Conservation (phyloP, 2,888 invertebrate species). For the Beris chalybata region DNA sequence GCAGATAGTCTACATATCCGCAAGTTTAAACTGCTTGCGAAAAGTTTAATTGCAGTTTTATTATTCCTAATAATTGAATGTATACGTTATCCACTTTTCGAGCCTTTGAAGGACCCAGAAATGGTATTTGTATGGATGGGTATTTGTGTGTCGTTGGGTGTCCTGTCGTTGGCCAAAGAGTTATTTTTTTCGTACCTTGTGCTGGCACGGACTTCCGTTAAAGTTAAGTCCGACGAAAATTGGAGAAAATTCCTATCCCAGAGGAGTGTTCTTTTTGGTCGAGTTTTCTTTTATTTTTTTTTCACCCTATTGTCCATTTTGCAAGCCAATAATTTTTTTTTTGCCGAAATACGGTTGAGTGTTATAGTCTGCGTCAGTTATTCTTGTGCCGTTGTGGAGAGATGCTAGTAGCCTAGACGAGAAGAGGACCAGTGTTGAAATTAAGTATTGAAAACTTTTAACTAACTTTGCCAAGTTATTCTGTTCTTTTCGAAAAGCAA, state of each 20-base stretch:
- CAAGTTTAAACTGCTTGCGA: not conserved
- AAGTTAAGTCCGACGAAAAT: no score
- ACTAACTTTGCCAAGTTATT: conserved; percentile 38
- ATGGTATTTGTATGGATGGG: no score
- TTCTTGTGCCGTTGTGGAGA: not conserved
- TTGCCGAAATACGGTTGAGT: not conserved
- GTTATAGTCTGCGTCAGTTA: not conserved
- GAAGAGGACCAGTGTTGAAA: conserved; percentile 35
- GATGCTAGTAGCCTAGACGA: not conserved
- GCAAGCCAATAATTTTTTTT: conserved; percentile 17
- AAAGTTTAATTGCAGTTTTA: conserved; percentile 32
- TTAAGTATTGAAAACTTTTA: conserved; percentile 39
- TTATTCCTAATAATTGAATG: conserved; percentile 32
- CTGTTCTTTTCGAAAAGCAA: conserved; percentile 37
- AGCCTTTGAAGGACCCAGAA: not conserved
- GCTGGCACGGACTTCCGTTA: no score
- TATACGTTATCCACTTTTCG: conserved; percentile 22
- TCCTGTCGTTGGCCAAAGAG: no score
- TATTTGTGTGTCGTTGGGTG: no score
- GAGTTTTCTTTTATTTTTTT: conserved; percentile 2
- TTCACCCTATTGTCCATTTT: conserved; percentile 19
- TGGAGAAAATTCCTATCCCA: conserved; percentile 18
- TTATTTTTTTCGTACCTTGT: no score
- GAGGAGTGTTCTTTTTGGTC: conserved; percentile 9
- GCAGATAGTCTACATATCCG: no score